Base-by-base conservation (phyloP, 2,888 invertebrate genomes). In the Pseudococcus longispinus region DNA sequence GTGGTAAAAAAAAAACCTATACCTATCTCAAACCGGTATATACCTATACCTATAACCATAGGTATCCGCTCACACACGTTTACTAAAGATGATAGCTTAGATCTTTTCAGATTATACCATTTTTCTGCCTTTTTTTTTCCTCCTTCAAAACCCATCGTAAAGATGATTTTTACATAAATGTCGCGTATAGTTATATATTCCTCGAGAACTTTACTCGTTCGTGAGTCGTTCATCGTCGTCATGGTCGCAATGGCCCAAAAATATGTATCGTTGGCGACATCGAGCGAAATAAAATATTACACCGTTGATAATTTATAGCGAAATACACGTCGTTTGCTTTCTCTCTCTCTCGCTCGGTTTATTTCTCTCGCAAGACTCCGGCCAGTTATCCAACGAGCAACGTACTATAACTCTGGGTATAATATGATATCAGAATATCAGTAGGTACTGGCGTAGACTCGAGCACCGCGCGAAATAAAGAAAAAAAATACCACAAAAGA, bases 401-500 rank as follows among this genome's bases (percentile, higher is more conserved):
- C 51, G n/a, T n/a, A n/a, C 51, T 32, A 32, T 32, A 32, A 32
- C 3, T 32, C 32, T 6, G 37, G 37, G 74, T n/a, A 51, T 32
- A 23, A 26, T 37, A 37, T 37, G 74, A 37, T 74, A 74, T 74
- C 74, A 74, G 74, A 29, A 37, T 74, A 74, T 74, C n/a, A 51
- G 44, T 46, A 46, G 46, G 70, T 37, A 37, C n/a, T 29, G 26
- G n/a, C 2, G 2, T 5, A 37, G 37, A 37, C 37, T 37, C 29
- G 32, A 23, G 74, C n/a, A n/a, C 37, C 37, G 74, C 74, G 74
- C 74, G 74, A 74, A 29, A 37, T 9, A 8, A 4, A 4, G 37
- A 74, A 74, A 74, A 37, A 74, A 74, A 32, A n/a, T 37, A 74
- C 74, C 32, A 74, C 74, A 74, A 74, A 74, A 74, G 74, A 74